A percentile compares a stretch with the other conserved stretches of the same genome.
These are phyloP conservation scores for Saccostrea echinata DNA, from an alignment of 1,140 invertebrate genomes.

Conservation along the genomic window DNA sequence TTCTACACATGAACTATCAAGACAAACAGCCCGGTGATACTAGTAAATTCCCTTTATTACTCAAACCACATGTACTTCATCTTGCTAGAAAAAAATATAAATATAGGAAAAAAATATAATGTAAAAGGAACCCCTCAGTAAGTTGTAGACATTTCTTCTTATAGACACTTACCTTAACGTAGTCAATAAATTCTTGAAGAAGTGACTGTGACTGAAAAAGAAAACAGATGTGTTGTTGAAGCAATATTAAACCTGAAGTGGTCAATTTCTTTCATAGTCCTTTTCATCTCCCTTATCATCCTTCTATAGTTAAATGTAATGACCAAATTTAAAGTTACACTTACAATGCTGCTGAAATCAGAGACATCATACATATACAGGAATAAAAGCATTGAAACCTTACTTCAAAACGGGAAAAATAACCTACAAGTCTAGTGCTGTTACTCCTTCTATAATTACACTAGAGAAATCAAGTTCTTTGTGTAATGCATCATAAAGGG, in stretches of 20 bases:
- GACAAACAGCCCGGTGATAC: no score
- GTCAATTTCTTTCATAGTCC: not conserved
- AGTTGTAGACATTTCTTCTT: no score
- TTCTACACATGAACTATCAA: no score
- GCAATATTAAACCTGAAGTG: not conserved
- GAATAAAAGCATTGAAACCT: not conserved
- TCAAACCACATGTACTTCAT: no score
- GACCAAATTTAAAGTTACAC: not conserved
- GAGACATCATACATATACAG: not conserved
- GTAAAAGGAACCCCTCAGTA: no score
- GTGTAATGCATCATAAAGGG: no score
- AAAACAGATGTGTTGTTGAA: constrained; percentile 52
- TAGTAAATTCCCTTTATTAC: no score
- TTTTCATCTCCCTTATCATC: not conserved
- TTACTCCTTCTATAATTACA: no score
- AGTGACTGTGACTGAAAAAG: constrained; percentile 78
- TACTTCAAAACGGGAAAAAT: not conserved
- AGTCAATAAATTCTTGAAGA: constrained; percentile 83
- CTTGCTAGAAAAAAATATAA: no score
- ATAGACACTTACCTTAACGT: constrained; percentile 85
- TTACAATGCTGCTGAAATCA: not conserved
- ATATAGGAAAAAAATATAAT: no score
- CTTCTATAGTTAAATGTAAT: not conserved
- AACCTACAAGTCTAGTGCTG: not conserved
- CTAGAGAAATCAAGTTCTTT: no score